Base-by-base conservation (phyloP, 2,797 vertebrate species). In the Xyrichtys novacula region DNA sequence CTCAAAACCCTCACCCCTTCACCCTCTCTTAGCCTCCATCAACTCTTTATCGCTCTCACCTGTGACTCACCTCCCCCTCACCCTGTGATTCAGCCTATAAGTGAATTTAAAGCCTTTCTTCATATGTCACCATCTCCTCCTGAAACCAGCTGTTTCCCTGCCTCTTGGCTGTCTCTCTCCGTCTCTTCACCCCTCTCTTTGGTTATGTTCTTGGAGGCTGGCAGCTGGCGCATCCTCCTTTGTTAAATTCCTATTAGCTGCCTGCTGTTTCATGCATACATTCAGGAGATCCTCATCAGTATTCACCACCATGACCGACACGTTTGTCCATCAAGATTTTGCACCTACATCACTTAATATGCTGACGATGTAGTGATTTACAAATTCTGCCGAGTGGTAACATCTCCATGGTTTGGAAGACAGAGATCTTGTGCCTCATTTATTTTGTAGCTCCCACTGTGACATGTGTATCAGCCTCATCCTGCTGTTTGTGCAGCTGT, bases 221-320 rank as follows among this genome's bases (percentile, higher is more conserved):
- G 46, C 55, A 65, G 63, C 53, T 44, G 43, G 53, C 53, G 40
- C 26, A n/a, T 29, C 22, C 52, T 7, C 38, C 47, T 55, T 71
- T 63, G 57, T 66, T 58, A 42, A 69, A 64, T 65, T 70, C 20
- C 31, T 17, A 46, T 74, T 74, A 65, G 20, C 57, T 38, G 4
- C 44, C 46, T 36, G 15, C 56, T 23, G 38, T 34, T 61, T 44
- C 23, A 46, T 5, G 6, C 64, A 11, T 57, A 23, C 38, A 34
- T 59, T 78, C 12, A 47, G 22, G 26, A 17, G 15, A 34, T 5
- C 1, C 19, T 58, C 68, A 62, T 76, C 23, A 63, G 48, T 71
- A 73, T 78, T 74, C 31, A 53, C 53, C 39, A 14, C 34, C 36
- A 69, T 36, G 39, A 40, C 15, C 34, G 3, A 11, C 0, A 1